These are phyloP conservation scores for Sylvilagus floridanus DNA, from an alignment of 2,797 vertebrate species.

Conservation along the genomic window DNA sequence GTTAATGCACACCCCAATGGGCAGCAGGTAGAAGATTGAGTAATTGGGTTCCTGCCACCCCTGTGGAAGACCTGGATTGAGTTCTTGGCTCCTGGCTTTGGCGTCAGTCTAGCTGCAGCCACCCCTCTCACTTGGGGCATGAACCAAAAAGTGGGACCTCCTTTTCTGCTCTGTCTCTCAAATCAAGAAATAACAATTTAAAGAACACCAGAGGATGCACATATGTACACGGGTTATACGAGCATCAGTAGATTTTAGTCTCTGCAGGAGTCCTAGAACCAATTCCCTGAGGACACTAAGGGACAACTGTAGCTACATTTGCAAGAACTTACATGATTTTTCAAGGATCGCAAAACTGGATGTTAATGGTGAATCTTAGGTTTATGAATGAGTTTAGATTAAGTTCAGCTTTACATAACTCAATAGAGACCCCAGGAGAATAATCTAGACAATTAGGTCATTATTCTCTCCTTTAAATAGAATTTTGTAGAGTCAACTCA, in stretches of 20 bases:
- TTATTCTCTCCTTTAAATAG: neutral
- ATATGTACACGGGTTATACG: neutral
- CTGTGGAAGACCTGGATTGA: too few species aligned
- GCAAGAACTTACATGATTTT: neutral
- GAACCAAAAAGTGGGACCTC: too few species aligned
- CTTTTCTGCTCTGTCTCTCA: too few species aligned
- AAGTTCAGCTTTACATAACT: conserved; percentile 19
- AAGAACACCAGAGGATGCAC: too few species aligned
- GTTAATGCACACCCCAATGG: too few species aligned
- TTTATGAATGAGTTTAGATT: conserved; percentile 27
- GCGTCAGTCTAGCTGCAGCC: too few species aligned
- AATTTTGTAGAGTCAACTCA: neutral
- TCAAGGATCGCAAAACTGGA: neutral
- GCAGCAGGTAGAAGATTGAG: too few species aligned
- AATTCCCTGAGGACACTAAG: neutral
- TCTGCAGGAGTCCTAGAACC: neutral
- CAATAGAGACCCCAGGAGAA: neutral
- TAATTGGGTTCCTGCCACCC: too few species aligned
- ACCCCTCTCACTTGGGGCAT: too few species aligned
- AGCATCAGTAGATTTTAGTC: neutral
- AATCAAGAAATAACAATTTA: too few species aligned
- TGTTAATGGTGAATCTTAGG: neutral
- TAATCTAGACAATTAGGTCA: neutral
- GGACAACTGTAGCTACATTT: neutral
- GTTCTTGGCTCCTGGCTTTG: too few species aligned